Evolutionary conservation across 2,888 invertebrate species (phyloP).

Genomic region (Dichetophora obliterata): DNA sequence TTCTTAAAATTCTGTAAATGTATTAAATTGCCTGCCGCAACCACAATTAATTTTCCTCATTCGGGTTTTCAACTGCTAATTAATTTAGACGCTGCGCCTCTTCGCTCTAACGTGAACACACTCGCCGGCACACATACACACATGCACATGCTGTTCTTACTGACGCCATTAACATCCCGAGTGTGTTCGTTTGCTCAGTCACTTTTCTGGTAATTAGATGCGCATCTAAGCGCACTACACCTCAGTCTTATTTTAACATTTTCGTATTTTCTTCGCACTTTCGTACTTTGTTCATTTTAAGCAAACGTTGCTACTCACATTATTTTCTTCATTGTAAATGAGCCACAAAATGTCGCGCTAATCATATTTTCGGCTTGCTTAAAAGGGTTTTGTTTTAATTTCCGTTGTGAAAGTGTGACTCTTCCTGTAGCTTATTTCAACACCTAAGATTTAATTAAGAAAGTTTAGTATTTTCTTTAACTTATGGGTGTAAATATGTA

Average conservation of each 20-base stretch:
- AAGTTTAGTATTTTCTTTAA: neutral
- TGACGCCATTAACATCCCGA: neutral
- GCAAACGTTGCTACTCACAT: neutral
- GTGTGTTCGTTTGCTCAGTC: constrained; percentile 20
- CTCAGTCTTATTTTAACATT: constrained; percentile 37
- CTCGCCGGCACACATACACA: neutral
- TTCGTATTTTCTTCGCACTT: constrained; percentile 35
- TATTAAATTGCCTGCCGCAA: constrained; percentile 25
- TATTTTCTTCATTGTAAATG: constrained; percentile 14
- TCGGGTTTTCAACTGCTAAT: constrained; percentile 49
- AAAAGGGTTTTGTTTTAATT: constrained; percentile 32
- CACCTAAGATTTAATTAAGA: constrained; percentile 12
- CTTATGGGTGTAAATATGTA: no score
- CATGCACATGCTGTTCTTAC: neutral
- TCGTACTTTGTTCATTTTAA: constrained; percentile 4
- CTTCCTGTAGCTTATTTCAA: neutral
- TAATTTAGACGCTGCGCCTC: constrained; percentile 52
- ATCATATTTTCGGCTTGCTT: constrained; percentile 32
- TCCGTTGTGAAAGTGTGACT: constrained; percentile 23
- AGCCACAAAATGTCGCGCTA: constrained; percentile 33
- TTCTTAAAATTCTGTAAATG: neutral
- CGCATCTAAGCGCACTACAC: constrained; percentile 6
- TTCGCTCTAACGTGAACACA: neutral
- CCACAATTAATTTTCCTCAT: constrained; percentile 42
- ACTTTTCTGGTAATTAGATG: constrained; percentile 40